Evolutionary conservation across 2,888 invertebrate species (phyloP), one percentile per base, ranked within the genome.

Genomic region (Agriopis leucophaearia): DNA sequence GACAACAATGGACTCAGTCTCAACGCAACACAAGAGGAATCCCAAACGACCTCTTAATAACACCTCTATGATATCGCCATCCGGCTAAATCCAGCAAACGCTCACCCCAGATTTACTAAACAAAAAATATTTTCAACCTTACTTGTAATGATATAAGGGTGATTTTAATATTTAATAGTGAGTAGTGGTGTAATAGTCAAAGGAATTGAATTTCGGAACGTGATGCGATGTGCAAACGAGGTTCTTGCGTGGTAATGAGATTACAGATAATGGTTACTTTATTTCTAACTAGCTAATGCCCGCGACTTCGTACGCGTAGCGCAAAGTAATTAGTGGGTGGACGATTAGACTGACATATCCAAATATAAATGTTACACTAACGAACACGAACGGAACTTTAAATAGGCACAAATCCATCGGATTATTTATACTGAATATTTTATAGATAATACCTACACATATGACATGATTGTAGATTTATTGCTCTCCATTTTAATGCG

Each of bases 1-100:
- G 36, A 8, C 10, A 51, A 63, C 63, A 78, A 74, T 86, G 88
- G 84, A 85, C 70, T 78, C 81, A 72, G 66, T 66, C 47, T 16
- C 72, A 78, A 75, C 77, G 81, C 81, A 88, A 90, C 91, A 90
- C 87, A 84, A 87, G 84, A 79, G 84, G 89, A 90, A 91, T 91
- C 90, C 90, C 88, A 89, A 91, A 91, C 90, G 88, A 89, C 84
- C 88, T 88, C 90, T 91, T 92, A 92, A 92, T 92, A 92, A 90
- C 83, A 85, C 83, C 82, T 77, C 85, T 88, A 87, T 89, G 86
- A 89, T 90, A 91, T 88, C 87, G 82, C 63, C 63, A 67, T 59
- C 59, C 64, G 81, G 77, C 81, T 78, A 81, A 82, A 87, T 87
- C 86, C 81, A 77, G 80, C 79, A 84, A 86, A 81, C 83, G 84